A percentile compares a stretch with the other conserved stretches of the same genome.
phyloP scores from a whole-genome alignment of 2,113 vertebrate genomes.

The Lota lota region DNA sequence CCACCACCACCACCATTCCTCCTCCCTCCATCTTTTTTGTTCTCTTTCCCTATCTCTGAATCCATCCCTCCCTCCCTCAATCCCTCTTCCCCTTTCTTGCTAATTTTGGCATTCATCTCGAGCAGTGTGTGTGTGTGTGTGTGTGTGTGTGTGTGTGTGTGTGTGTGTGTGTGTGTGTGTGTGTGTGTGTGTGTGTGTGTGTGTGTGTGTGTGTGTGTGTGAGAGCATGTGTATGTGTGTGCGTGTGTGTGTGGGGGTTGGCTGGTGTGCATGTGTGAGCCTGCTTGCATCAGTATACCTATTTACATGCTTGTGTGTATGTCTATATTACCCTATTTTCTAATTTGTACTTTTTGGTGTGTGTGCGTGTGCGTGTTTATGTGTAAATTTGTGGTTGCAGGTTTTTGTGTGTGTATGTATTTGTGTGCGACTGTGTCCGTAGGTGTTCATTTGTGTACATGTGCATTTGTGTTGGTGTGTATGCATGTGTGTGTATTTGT shows the following conservation, averaged over 20 bases:
- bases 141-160: background rate
- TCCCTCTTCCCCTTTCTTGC: conserved; percentile 27
- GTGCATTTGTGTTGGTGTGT: background rate
- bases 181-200: conserved; percentile 16
- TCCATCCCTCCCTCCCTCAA: background rate
- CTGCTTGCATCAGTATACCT: no score
- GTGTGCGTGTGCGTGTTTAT: no score
- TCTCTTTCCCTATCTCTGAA: background rate
- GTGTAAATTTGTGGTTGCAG: no score
- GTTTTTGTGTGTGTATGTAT: conserved; percentile 11
- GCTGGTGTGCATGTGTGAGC: no score
- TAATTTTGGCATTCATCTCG: conserved; percentile 46
- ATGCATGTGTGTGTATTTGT: conserved; percentile 10
- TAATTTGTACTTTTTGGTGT: no score
- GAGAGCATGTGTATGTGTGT: conserved; percentile 11
- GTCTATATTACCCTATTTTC: no score
- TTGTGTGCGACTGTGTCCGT: background rate
- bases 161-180: conserved; percentile 22
- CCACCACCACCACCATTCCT: background rate
- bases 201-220: conserved; percentile 12
- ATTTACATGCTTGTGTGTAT: no score
- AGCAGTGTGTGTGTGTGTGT: background rate
- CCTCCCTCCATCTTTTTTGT: background rate
- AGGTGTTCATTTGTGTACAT: no score
- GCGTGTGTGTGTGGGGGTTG: no score